Conservation (phyloP, 2,113 vertebrate genomes). For the Martes martes region DNA sequence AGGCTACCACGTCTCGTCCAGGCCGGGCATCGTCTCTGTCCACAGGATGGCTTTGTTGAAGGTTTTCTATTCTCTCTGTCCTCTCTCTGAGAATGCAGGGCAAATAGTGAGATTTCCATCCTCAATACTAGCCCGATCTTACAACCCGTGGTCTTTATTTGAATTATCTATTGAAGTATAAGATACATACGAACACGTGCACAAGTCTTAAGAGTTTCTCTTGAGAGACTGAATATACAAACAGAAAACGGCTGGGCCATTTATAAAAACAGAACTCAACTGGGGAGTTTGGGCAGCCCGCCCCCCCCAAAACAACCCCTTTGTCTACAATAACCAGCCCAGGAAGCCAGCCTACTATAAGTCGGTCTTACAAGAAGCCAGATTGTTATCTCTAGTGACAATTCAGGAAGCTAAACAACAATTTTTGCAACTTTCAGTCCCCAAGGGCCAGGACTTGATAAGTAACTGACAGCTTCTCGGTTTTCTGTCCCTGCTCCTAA, state of each 20-base stretch:
- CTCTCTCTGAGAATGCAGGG: not conserved
- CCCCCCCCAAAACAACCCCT: not conserved
- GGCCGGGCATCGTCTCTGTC: rapidly evolving
- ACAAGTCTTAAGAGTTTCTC: not conserved
- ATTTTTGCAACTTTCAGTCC: not conserved
- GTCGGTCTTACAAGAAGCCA: not conserved
- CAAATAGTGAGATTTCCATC: not conserved
- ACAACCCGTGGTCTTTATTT: not conserved
- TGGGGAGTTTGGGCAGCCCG: not conserved
- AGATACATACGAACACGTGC: not conserved
- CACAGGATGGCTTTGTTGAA: not conserved
- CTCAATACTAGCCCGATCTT: not conserved
- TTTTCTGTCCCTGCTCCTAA: not conserved
- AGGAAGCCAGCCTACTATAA: not conserved
- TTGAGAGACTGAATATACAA: not conserved
- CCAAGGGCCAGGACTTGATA: not conserved
- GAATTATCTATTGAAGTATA: not conserved
- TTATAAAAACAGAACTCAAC: not conserved
- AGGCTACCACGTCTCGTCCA: not conserved
- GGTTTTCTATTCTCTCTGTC: not conserved
- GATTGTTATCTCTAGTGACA: not conserved
- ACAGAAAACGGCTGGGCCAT: not conserved
- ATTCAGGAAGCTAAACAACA: not conserved
- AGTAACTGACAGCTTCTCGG: not conserved
- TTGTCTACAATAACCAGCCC: not conserved